Evolutionary conservation across 2,113 vertebrate genomes (phyloP), one percentile per base, ranked within the genome.

Genomic region (Acrocephalus kingi): DNA sequence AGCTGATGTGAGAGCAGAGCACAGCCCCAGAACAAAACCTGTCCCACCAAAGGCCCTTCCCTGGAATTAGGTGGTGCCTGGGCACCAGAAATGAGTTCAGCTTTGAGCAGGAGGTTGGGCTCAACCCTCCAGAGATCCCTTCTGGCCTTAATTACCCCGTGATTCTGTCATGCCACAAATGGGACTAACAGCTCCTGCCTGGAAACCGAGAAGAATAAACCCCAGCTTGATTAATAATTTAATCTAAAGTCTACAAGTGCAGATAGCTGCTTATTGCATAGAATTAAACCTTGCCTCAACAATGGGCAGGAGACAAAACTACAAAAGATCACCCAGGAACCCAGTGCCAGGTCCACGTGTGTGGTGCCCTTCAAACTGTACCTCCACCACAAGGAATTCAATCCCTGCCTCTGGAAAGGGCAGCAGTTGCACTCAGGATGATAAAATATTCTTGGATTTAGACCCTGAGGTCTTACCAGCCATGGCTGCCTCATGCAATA

Each of bases 381-480:
- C 59, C 84, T 79, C 77, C 31, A 12, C 25, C 46, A 25, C 2
- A 11, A 31, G 55, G 71, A 90, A 91, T 55, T 79, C 54, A 69
- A 52, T 7, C 71, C 2, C 0, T 0, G 1, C 48, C 77, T 63
- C 87, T 90, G 82, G 35, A 75, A 93, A 43, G 49, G 71, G 67
- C 64, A 87, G 64, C 7, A 86, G 17, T 56, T 90, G 41, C 76
- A 82, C 62, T 58, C 68, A 68, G 31, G 80, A 93, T 46, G 80
- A 78, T 79, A 93, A 92, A 94, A 87, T 45, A 86, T 16, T 72
- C 89, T 39, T 93, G 73, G 72, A 84, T 82, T 81, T 51, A 58
- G 73, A 86, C 28, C 66, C 69, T 86, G 86, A 90, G 77, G 69
- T 81, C 92, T 84, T 8, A 87, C 68, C 80, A 84, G 90, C 58